Evolutionary conservation across 2,888 invertebrate species (phyloP).

Genomic region (Chrysolina oricalcia): DNA sequence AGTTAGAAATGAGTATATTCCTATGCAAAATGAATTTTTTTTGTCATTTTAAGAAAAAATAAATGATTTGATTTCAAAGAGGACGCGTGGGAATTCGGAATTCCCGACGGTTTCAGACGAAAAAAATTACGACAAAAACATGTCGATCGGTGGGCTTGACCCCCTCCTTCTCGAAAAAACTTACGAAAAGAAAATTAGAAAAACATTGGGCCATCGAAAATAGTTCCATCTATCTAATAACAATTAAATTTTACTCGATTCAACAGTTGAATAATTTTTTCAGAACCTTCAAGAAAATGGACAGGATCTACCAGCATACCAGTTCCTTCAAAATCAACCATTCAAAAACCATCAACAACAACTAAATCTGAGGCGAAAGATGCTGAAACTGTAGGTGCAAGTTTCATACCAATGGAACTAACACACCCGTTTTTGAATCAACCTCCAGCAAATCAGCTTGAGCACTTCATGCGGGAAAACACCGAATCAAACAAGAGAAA

Average conservation of each 20-base stretch:
- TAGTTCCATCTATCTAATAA: not conserved
- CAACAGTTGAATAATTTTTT: not conserved
- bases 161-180: too few relatives aligned
- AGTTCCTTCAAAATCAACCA: not conserved
- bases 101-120: too few relatives aligned
- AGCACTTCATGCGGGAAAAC: conserved; percentile 1
- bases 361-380: conserved; percentile 11
- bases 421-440: conserved; percentile 60
- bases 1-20: too few relatives aligned
- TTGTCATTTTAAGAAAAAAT: too few relatives aligned
- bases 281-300: conserved; percentile 8
- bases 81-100: too few relatives aligned
- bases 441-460: conserved; percentile 11
- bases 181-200: too few relatives aligned
- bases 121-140: too few relatives aligned
- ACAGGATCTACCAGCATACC: not conserved
- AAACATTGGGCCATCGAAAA: too few relatives aligned
- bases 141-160: too few relatives aligned
- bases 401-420: conserved; percentile 51
- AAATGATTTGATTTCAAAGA: too few relatives aligned
- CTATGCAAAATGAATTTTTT: too few relatives aligned
- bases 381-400: conserved; percentile 47
- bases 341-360: not conserved
- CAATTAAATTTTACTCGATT: not conserved
- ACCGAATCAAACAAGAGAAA: conserved; percentile 2